phyloP scores from a whole-genome alignment of 2,888 invertebrate genomes.

The Polylopha cassiicola region DNA sequence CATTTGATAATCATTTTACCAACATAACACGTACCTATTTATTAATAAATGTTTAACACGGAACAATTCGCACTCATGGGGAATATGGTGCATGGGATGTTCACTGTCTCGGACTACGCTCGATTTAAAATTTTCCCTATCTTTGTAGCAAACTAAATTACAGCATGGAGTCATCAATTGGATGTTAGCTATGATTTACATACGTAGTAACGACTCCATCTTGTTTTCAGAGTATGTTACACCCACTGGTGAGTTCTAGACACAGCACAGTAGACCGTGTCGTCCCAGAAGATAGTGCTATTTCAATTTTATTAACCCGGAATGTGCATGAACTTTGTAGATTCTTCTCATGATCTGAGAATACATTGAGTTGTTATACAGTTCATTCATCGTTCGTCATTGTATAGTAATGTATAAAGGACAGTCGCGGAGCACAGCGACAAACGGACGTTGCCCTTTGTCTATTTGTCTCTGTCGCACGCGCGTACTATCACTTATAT shows the following conservation, averaged over 20 bases:
- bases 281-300: conserved; percentile 23
- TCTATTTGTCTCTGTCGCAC: too few relatives aligned
- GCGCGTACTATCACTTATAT: too few relatives aligned
- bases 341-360: conserved; percentile 12
- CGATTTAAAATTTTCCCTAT: conserved; percentile 24
- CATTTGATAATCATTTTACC: too few relatives aligned
- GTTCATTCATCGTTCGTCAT: too few relatives aligned
- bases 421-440: too few relatives aligned
- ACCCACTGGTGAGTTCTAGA: conserved; percentile 75
- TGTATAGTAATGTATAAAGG: too few relatives aligned
- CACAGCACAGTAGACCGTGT: conserved; percentile 54
- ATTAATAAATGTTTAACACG: too few relatives aligned
- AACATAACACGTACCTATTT: conserved; percentile 9
- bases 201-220: conserved; percentile 74
- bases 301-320: conserved; percentile 13
- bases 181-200: conserved; percentile 48
- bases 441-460: too few relatives aligned
- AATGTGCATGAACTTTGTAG: conserved; percentile 22
- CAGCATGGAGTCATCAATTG: conserved; percentile 69
- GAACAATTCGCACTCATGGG: conserved; percentile 7
- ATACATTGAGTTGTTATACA: conserved; percentile 3
- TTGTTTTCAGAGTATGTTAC: conserved; percentile 77
- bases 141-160: conserved; percentile 52
- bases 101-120: not conserved
- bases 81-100: conserved; percentile 2